Conservation (phyloP, 2,888 invertebrate genomes). For the Acrobeloides nanus region DNA sequence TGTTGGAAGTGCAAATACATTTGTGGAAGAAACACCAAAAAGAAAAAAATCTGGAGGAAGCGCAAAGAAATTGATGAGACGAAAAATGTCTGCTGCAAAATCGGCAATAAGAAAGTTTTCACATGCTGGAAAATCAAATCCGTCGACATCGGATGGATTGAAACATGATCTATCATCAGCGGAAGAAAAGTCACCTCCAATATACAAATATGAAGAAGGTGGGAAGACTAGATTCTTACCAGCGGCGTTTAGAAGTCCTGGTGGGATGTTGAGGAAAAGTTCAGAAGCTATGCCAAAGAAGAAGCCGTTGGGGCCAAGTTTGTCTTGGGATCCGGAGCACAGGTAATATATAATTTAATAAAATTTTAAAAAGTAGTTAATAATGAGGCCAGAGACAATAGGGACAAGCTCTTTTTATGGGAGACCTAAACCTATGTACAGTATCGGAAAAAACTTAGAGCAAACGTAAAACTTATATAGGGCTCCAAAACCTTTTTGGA, state of each 20-base stretch:
- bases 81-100: constrained; percentile 24
- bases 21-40: constrained; percentile 14
- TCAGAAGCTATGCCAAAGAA: too few relatives aligned
- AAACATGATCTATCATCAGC: not conserved
- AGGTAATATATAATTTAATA: constrained; percentile 14
- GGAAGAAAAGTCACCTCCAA: constrained; percentile 12
- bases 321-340: constrained; percentile 50
- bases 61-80: constrained; percentile 23
- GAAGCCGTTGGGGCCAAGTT: constrained; percentile 41
- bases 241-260: too few relatives aligned
- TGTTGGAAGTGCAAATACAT: constrained; percentile 2
- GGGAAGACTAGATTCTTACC: too few relatives aligned
- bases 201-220: constrained; percentile 1
- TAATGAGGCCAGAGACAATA: not conserved
- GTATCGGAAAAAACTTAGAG: too few relatives aligned
- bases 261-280: too few relatives aligned
- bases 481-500: too few relatives aligned
- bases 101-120: constrained; percentile 27
- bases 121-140: constrained; percentile 1
- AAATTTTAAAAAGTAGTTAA: not conserved
- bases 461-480: too few relatives aligned
- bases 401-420: not conserved
- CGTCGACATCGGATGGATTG: constrained; percentile 1
- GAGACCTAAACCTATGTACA: too few relatives aligned
- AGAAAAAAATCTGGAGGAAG: constrained; percentile 20